phyloP scores from a whole-genome alignment of 2,888 invertebrate species.

The Cephus pygmeus region DNA sequence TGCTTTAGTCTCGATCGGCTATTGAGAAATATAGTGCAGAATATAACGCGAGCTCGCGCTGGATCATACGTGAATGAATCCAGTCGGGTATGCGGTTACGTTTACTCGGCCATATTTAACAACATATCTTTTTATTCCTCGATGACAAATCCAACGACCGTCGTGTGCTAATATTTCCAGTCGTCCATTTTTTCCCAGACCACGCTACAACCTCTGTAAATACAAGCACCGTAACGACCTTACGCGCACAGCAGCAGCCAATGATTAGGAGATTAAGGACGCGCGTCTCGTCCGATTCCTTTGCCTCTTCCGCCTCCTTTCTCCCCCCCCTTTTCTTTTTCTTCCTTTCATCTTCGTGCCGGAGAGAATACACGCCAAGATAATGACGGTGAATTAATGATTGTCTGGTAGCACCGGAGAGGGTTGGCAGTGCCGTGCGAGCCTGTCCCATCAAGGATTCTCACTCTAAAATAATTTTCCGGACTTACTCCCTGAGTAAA shows the following conservation, averaged over 20 bases:
- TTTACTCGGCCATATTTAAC: neutral
- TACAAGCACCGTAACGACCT: neutral
- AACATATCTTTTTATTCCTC: neutral
- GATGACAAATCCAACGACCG: slow-evolving; percentile 28
- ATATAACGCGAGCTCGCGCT: slow-evolving; percentile 27
- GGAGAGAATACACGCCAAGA: neutral
- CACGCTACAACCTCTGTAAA: neutral
- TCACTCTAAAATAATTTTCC: neutral
- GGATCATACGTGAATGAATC: neutral
- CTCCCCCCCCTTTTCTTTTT: neutral
- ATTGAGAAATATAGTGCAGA: slow-evolving; percentile 29
- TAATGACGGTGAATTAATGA: neutral
- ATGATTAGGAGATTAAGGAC: neutral
- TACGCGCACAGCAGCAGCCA: neutral
- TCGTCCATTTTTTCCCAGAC: slow-evolving; percentile 28
- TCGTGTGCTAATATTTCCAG: slow-evolving; percentile 39
- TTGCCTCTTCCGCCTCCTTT: slow-evolving; percentile 6
- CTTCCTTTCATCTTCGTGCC: neutral
- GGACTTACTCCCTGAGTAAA: neutral
- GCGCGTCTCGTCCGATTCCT: neutral
- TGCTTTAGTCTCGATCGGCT: slow-evolving; percentile 11
- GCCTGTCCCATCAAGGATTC: neutral
- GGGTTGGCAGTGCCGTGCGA: neutral
- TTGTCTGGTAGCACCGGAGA: neutral
- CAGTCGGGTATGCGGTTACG: neutral